phyloP scores from a whole-genome alignment of 2,113 vertebrate genomes.

The Hippocampus barbouri region DNA sequence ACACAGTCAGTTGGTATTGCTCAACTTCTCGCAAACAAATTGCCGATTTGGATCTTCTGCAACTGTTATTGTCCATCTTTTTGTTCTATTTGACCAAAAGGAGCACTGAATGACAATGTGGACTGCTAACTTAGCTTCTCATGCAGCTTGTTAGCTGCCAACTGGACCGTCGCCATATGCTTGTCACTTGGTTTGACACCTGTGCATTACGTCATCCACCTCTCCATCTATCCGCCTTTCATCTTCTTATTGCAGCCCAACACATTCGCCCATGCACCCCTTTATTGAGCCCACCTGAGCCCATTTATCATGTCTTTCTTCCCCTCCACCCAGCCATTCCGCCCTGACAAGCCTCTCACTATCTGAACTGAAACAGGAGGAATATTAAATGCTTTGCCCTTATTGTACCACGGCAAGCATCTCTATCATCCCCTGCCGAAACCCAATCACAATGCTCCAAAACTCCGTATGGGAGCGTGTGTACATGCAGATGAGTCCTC shows the following conservation, averaged over 20 bases:
- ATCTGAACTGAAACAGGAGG: conserved; percentile 55
- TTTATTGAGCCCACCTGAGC: conserved; percentile 28
- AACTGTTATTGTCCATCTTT: background rate
- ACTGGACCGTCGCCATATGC: background rate
- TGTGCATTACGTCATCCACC: background rate
- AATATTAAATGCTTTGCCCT: conserved; percentile 55
- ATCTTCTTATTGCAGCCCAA: conserved; percentile 26
- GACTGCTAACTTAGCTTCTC: background rate
- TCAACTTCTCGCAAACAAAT: background rate
- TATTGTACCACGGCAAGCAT: conserved; percentile 29
- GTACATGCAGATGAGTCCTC: conserved; percentile 68
- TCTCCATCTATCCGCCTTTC: conserved; percentile 9
- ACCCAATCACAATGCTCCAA: conserved; percentile 25
- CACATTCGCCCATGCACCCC: conserved; percentile 24
- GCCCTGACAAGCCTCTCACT: conserved; percentile 38
- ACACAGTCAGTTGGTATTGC: background rate
- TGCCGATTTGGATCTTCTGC: background rate
- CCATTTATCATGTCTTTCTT: conserved; percentile 37
- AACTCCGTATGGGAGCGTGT: conserved; percentile 7
- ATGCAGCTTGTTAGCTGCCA: background rate
- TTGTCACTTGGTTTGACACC: background rate
- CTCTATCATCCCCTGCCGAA: conserved; percentile 18
- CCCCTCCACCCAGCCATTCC: conserved; percentile 34
- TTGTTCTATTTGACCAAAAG: background rate
- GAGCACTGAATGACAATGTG: background rate